Conservation (phyloP, 1,140 invertebrate species). For the Diprion similis region DNA sequence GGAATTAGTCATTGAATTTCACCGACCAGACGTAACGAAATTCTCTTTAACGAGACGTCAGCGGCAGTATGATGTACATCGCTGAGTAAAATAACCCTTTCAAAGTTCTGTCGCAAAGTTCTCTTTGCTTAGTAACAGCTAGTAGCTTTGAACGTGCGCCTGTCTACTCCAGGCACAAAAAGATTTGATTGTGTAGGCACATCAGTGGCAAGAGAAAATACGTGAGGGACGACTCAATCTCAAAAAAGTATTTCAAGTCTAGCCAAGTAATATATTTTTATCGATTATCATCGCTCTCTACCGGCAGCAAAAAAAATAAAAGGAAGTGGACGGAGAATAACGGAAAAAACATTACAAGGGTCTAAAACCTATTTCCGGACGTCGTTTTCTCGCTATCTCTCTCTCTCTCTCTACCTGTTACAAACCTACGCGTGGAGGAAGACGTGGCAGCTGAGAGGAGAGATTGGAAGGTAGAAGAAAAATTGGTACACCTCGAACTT, state of each 20-base stretch:
- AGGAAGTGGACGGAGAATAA: no score
- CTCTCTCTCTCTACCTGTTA: not conserved
- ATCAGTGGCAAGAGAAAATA: not conserved
- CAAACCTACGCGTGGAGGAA: not conserved
- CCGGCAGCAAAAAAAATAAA: not conserved
- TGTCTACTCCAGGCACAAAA: no score
- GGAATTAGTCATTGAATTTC: not conserved
- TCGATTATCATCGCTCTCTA: not conserved
- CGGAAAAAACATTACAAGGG: not conserved
- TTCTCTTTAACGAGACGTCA: conserved; percentile 1
- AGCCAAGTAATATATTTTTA: not conserved
- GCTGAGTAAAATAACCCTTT: not conserved
- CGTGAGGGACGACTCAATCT: not conserved
- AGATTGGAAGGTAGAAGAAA: not conserved
- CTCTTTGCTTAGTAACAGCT: not conserved
- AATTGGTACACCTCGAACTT: not conserved
- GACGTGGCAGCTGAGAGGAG: not conserved
- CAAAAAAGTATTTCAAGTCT: not conserved
- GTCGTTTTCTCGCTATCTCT: not conserved
- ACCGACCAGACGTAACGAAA: not conserved
- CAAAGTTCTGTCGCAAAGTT: not conserved
- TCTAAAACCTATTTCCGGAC: not conserved
- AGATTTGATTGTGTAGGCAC: no score
- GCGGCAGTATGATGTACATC: not conserved
- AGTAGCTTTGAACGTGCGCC: no score